Evolutionary conservation across 1,140 invertebrate species (phyloP).

Genomic region (Thrips palmi): DNA sequence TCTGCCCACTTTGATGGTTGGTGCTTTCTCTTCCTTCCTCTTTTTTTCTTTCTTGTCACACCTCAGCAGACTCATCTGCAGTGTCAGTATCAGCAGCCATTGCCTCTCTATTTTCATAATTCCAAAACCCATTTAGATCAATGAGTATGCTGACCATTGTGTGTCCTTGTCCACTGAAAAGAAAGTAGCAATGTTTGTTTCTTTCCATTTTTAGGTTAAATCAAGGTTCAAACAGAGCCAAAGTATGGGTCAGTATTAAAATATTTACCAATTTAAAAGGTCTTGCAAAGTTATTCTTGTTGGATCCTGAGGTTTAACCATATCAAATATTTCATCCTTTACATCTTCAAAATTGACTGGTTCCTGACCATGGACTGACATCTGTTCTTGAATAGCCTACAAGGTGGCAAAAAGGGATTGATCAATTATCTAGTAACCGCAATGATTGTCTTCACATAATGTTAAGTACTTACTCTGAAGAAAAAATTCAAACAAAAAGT

Average conservation of each 20-base stretch:
- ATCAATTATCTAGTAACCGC: conserved; percentile 7
- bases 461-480: conserved; percentile 45
- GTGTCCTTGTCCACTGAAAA: conserved; percentile 69
- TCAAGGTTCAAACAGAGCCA: not conserved
- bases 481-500: conserved; percentile 86
- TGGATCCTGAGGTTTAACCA: conserved; percentile 79
- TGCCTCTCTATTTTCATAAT: conserved; percentile 82
- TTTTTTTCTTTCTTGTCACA: no score
- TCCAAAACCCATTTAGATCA: conserved; percentile 93
- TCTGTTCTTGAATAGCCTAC: conserved; percentile 77
- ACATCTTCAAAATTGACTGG: conserved; percentile 83
- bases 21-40: no score
- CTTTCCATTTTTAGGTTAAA: conserved; percentile 1
- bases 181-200: conserved; percentile 13
- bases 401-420: conserved; percentile 13
- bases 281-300: conserved; percentile 75
- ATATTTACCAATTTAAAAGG: conserved; percentile 36
- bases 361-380: conserved; percentile 65
- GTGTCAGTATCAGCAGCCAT: conserved; percentile 34
- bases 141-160: conserved; percentile 87
- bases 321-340: conserved; percentile 95
- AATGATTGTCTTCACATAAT: conserved; percentile 2
- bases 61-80: no score
- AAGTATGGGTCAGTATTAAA: no score
- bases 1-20: no score